Evolutionary conservation across 2,797 vertebrate genomes (phyloP), one percentile per base, ranked within the genome.

Genomic region (Neosilurus mollespiculum): DNA sequence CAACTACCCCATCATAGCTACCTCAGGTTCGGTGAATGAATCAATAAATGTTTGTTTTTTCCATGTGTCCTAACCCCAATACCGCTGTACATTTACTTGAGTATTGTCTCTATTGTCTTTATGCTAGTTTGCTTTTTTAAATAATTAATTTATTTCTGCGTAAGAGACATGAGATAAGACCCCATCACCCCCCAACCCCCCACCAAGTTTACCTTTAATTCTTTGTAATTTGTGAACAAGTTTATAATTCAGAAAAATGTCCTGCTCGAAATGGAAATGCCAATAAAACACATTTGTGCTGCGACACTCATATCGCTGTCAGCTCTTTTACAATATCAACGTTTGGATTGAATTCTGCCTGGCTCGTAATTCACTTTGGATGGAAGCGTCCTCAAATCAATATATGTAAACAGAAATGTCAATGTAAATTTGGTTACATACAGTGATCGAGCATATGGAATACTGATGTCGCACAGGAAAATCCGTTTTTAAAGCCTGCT

Each of bases 381-480:
- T 43, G 34, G 59, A 77, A 77, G 56, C 56, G 37, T 61, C 3
- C 12, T 6, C 56, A 43, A 62, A 78, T 78, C 75, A 18, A 78
- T 78, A 24, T n/a, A 78, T 43, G 75, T 78, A 78, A 78, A 78
- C 75, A 78, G 62, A 49, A 78, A 78, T 22, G 34, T 78, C 75
- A 62, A 78, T 65, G 59, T n/a, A 75, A 75, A 82, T 73, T 37
- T 65, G 70, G 37, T 82, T 82, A 73, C 73, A 62, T 81, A 16
- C 16, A 82, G 59, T 3, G 2, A 65, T 65, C 20, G 20, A 7
- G 61, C 59, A 56, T 72, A 18, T 30, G 26, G 56, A 26, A 53
- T 54, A 65, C 49, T 72, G 49, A 73, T 61, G 62, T 34, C 16
- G 61, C 69, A 30, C n/a, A 54, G 51, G 69, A 64, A 72, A 73